Base-by-base conservation (phyloP, 2,113 vertebrate species). In the Scortum barcoo region DNA sequence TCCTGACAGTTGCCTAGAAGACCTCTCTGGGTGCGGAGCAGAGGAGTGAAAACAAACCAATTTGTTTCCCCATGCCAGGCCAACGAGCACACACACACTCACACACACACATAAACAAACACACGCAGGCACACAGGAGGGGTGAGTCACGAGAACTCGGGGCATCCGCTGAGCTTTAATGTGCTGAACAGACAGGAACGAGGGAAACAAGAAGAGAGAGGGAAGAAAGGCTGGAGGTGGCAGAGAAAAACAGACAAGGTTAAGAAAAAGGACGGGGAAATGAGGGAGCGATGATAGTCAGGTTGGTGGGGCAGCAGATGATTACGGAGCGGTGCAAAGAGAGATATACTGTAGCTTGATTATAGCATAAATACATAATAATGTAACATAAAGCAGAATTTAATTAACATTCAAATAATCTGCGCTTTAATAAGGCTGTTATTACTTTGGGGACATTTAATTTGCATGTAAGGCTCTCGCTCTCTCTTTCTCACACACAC, bases 341-440 rank as follows among this genome's bases (percentile, higher is more conserved):
- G 54, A 81, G 51, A 84, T 46, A 68, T 76, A 56, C 58, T 63
- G 73, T 36, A 61, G 88, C 81, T 79, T 89, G 62, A 91, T 81
- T 86, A 73, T 79, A 83, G 85, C 75, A 91, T 90, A 82, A 91
- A 91, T 92, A 76, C 86, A 91, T 89, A 89, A 88, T 90, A 85
- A 89, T 88, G 76, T 83, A 81, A 79, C 84, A 80, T 91, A 85
- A 87, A 89, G 88, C 67, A 80, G 80, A 87, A 85, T 90, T 90
- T 90, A 93, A 94, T 93, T 90, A 92, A 89, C 86, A 88, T 85
- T 89, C 79, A 87, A 76, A 86, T 92, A 91, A 93, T 92, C 85
- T 85, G 78, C 0, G 26, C 69, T 93, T 93, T 93, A 92, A 93
- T 93, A 90, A 87, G 82, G 82, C 74, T 71, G 78, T 81, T 91